Base-by-base conservation (phyloP, 2,797 vertebrate genomes). In the Morus bassanus region DNA sequence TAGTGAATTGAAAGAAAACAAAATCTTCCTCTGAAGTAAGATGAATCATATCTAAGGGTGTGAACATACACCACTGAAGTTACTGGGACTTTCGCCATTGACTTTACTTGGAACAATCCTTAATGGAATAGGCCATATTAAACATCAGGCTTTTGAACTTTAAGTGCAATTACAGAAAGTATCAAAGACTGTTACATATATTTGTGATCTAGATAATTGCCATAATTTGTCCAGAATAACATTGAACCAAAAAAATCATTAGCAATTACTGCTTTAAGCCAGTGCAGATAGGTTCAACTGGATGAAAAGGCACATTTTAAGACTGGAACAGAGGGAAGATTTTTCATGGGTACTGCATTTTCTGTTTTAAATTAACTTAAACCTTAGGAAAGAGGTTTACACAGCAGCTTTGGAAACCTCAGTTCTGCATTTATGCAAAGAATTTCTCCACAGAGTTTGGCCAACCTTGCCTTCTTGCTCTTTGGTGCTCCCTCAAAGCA, bases 1-100 rank as follows among this genome's bases (percentile, higher is more conserved):
- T 97, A 97, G 96, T 95, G 95, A 94, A 89, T 73, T 65, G 54
- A 76, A 83, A 77, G 60, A 56, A 95, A 96, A 88, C 31, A 59
- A 92, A 91, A 54, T 56, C n/a, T 84, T 57, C 46, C 64, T 88
- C 61, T 89, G 39, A 91, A 86, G n/a, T 39, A 46, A 77, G 30
- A 81, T 50, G 43, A 94, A 56, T 63, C 31, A 21, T 59, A 46
- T 14, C 57, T 78, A 51, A 87, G 68, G 13, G 73, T 45, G 24
- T 76, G 91, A 92, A 84, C 69, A 46, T 88, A 88, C 76, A 31
- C 15, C 61, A 27, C 61, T 61, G 56, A 72, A 88, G 78, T 89
- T 92, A 78, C 68, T 48, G 51, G 54, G 89, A 80, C 54, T 84
- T 91, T 59, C 83, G 73, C 57, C 76, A 53, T 24, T 85, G 94